phyloP scores from a whole-genome alignment of 2,888 invertebrate species.

The Pachycephus smyrnensis region DNA sequence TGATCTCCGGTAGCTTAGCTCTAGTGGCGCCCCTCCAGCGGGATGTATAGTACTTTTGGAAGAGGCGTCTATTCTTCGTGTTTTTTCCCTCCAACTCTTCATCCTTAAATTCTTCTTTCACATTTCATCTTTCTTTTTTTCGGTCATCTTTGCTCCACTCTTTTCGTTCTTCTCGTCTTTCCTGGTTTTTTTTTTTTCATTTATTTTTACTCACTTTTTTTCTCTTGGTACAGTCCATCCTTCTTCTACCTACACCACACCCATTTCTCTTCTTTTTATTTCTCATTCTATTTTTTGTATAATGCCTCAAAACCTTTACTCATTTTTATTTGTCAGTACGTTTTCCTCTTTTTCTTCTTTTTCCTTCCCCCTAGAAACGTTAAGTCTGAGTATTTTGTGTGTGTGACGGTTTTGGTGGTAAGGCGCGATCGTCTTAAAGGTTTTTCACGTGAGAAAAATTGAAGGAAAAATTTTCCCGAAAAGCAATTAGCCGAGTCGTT shows the following conservation, averaged over 20 bases:
- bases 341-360: neutral
- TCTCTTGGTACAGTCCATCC: slow-evolving; percentile 13
- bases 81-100: slow-evolving; percentile 22
- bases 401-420: slow-evolving; percentile 7
- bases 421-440: neutral
- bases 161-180: slow-evolving; percentile 10
- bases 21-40: slow-evolving; percentile 58
- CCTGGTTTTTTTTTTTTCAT: slow-evolving; percentile 4
- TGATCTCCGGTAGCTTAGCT: slow-evolving; percentile 68
- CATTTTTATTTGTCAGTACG: neutral
- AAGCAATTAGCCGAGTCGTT: slow-evolving; percentile 14
- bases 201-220: slow-evolving; percentile 12
- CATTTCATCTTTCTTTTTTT: slow-evolving; percentile 19
- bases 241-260: neutral
- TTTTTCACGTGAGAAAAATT: neutral
- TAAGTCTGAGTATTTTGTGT: slow-evolving; percentile 5
- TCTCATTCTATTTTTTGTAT: neutral
- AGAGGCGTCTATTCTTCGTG: slow-evolving; percentile 39
- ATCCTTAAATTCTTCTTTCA: slow-evolving; percentile 14
- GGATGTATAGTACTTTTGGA: slow-evolving; percentile 49
- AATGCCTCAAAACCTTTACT: neutral
- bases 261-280: neutral
- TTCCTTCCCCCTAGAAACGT: neutral
- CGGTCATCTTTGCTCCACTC: slow-evolving; percentile 6
- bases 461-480: neutral